Evolutionary conservation across 2,797 vertebrate species (phyloP), one percentile per base, ranked within the genome.

Genomic region (Scolopax rusticola): DNA sequence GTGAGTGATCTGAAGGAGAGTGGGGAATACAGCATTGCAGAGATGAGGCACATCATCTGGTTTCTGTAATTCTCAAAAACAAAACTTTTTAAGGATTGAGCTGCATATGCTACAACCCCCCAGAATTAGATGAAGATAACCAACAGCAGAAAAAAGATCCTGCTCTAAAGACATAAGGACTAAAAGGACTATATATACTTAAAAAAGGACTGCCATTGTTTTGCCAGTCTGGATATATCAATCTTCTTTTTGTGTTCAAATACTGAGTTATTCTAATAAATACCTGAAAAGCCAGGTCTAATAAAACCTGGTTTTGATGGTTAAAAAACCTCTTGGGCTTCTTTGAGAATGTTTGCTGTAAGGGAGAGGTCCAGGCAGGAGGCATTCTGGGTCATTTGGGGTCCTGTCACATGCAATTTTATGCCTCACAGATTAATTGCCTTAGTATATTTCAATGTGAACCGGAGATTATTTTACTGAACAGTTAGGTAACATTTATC

Each of bases 231-330:
- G 41, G 50, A 53, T 53, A 38, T 27, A 59, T 16, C 0, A 1
- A 47, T 7, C 2, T 27, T n/a, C 63, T 15, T 13, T 91, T 40
- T 36, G 27, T 79, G 5, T n/a, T 15, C 0, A 0, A 79, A 12
- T 68, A 43, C 2, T 21, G 12, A 68, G 2, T 75, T 69, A 25
- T 28, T 61, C 10, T 65, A 84, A 82, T 15, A 41, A 67, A 40
- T 20, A 51, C 0, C 0, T 67, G 5, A 41, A 84, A 78, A 74
- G 1, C 14, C 18, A 7, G 1, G 3, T 81, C 5, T 60, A 81
- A 36, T 53, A 40, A 64, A 64, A 64, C 0, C 3, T 75, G 12
- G 20, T 13, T 84, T 80, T 81, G 53, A 33, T 33, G 4, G 20
- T 17, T 54, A 24, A 70, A 80, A 73, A 8, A 0, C 3, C 15